Evolutionary conservation across 2,113 vertebrate genomes (phyloP).

Genomic region (Calidris pygmaea): DNA sequence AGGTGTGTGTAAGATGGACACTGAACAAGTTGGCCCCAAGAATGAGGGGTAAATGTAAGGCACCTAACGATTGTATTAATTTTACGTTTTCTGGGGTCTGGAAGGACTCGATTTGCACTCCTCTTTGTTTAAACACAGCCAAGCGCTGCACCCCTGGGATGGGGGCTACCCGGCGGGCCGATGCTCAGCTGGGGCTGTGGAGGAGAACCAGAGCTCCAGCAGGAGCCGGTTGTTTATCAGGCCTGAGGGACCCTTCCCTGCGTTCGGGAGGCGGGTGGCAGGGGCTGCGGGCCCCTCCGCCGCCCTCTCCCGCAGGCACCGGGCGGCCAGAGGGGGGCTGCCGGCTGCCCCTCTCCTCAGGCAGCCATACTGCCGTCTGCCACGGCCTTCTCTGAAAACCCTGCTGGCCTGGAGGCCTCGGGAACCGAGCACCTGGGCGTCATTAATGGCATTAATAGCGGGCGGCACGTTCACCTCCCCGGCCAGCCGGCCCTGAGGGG

Average conservation of each 20-base stretch:
- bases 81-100: not conserved
- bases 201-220: not conserved
- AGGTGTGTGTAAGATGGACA: not conserved
- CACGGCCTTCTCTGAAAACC: not conserved
- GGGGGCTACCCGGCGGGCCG: fast-evolving
- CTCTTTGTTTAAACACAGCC: not conserved
- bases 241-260: not conserved
- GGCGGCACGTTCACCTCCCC: too few relatives aligned
- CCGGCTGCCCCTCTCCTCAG: not conserved
- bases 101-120: not conserved
- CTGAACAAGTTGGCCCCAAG: not conserved
- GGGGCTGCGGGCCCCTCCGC: fast-evolving
- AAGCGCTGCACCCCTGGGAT: fast-evolving
- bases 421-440: not conserved
- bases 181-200: not conserved
- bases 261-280: not conserved
- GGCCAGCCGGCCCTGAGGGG: too few relatives aligned
- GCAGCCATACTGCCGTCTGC: not conserved
- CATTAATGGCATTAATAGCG: fast-evolving
- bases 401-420: not conserved
- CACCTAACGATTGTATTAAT: not conserved
- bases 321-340: not conserved
- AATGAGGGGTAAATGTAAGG: not conserved
- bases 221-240: not conserved
- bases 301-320: fast-evolving